Conservation (phyloP, 2,113 vertebrate species). For the Ailurus styani region DNA sequence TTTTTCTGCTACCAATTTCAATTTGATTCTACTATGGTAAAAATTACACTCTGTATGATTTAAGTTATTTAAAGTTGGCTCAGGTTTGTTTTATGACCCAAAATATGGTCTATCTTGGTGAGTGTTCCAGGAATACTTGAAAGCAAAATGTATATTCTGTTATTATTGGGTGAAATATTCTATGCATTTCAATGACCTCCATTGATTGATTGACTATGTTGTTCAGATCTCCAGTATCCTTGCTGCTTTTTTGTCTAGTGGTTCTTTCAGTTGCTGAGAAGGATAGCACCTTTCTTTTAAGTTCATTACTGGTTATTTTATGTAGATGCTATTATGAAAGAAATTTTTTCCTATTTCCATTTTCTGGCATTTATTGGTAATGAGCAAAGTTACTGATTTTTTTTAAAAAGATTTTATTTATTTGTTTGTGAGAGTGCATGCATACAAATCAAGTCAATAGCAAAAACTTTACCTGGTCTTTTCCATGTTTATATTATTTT, state of each 20-base stretch:
- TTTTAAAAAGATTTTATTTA: background rate
- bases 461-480: background rate
- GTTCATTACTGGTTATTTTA: background rate
- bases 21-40: background rate
- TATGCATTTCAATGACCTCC: background rate
- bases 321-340: background rate
- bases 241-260: background rate
- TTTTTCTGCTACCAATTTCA: background rate
- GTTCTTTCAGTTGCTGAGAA: background rate
- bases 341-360: background rate
- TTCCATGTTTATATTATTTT: background rate
- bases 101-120: background rate
- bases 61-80: background rate
- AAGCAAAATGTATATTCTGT: background rate
- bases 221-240: background rate
- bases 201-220: background rate
- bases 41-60: background rate
- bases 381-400: background rate
- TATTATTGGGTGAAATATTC: background rate
- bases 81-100: background rate
- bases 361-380: background rate
- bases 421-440: background rate
- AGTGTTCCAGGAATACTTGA: background rate
- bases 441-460: background rate
- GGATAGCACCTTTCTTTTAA: background rate